Evolutionary conservation across 1,140 invertebrate species (phyloP).

Genomic region (Tachypleus tridentatus): DNA sequence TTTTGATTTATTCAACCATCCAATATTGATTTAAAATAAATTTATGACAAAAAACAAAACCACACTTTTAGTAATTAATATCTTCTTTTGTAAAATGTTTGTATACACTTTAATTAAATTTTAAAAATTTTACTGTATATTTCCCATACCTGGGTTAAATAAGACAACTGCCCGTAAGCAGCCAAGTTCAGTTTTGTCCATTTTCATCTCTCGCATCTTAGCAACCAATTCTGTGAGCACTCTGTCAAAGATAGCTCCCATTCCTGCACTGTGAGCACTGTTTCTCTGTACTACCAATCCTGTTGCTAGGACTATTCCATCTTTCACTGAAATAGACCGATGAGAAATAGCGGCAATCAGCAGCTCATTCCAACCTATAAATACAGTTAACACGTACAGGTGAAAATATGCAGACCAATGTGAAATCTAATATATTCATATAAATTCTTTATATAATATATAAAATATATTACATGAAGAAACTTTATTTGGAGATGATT

Average conservation of each 20-base stretch:
- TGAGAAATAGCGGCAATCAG: slow-evolving; percentile 89
- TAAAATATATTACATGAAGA: no score
- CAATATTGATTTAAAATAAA: no score
- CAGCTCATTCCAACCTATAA: slow-evolving; percentile 80
- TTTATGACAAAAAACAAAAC: no score
- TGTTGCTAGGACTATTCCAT: slow-evolving; percentile 59
- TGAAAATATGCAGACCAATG: not conserved
- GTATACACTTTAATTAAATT: no score
- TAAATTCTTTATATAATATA: no score
- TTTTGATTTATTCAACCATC: no score
- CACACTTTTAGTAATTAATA: not conserved
- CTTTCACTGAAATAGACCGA: slow-evolving; percentile 69
- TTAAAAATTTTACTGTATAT: no score
- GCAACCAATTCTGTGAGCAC: slow-evolving; percentile 82
- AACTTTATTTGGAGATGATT: no score
- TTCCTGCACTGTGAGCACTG: slow-evolving; percentile 62
- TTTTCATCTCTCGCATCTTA: slow-evolving; percentile 92
- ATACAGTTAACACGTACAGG: not conserved
- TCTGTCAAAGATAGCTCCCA: slow-evolving; percentile 83
- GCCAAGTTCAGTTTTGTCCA: slow-evolving; percentile 89
- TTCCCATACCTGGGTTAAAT: slow-evolving; percentile 66
- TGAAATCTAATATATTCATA: not conserved
- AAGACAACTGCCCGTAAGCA: slow-evolving; percentile 90
- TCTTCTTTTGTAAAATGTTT: slow-evolving; percentile 3
- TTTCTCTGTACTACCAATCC: slow-evolving; percentile 68